Evolutionary conservation across 2,113 vertebrate species (phyloP).

Genomic region (Paedocypris sp.): DNA sequence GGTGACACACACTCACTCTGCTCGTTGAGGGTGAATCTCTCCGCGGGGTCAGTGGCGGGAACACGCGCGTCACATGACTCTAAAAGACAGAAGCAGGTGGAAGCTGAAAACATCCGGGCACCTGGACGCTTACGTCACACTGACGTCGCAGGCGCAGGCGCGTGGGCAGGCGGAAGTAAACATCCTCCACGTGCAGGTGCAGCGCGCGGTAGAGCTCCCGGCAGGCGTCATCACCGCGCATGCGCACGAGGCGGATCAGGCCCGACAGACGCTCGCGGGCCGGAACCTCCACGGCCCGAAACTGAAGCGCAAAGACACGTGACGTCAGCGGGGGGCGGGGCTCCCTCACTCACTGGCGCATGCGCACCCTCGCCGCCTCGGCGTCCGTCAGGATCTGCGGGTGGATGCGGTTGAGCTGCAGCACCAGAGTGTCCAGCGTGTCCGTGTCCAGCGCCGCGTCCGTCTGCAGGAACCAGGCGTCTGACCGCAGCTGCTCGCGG

Average conservation of each 20-base stretch:
- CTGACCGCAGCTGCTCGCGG: conserved; percentile 73
- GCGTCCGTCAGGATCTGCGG: conserved; percentile 88
- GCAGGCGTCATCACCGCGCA: conserved; percentile 76
- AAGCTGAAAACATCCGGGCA: too few relatives aligned
- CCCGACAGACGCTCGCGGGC: conserved; percentile 70
- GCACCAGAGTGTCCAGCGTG: conserved; percentile 81
- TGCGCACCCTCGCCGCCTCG: conserved; percentile 90
- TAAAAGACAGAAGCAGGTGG: too few relatives aligned
- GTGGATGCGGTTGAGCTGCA: conserved; percentile 93
- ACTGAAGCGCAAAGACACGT: conserved; percentile 53
- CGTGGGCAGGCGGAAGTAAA: conserved; percentile 80
- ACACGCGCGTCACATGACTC: too few relatives aligned
- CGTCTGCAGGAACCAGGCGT: conserved; percentile 71
- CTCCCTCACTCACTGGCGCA: too few relatives aligned
- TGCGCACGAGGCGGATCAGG: conserved; percentile 76
- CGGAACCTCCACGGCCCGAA: conserved; percentile 78
- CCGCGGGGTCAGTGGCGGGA: too few relatives aligned
- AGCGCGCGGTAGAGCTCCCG: conserved; percentile 89
- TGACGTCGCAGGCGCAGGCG: conserved; percentile 69
- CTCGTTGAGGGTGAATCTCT: too few relatives aligned
- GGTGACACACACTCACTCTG: too few relatives aligned
- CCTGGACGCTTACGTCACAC: too few relatives aligned
- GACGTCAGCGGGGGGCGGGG: background rate
- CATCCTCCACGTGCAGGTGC: conserved; percentile 79
- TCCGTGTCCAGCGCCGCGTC: conserved; percentile 73